phyloP scores from a whole-genome alignment of 2,888 invertebrate genomes.

The Torymus tubicola region DNA sequence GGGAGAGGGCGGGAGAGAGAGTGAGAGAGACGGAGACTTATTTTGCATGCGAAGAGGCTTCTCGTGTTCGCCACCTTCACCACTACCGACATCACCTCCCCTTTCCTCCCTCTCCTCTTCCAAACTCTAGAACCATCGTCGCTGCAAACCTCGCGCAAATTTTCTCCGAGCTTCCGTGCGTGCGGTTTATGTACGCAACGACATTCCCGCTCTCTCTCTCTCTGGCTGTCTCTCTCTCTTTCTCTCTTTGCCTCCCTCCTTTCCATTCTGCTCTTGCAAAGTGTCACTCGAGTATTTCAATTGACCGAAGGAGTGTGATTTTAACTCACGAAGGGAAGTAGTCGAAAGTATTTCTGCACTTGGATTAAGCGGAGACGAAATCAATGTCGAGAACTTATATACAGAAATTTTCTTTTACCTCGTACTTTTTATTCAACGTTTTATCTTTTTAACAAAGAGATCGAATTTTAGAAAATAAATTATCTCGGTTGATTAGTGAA shows the following conservation, averaged over 20 bases:
- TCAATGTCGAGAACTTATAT: slow-evolving; percentile 9
- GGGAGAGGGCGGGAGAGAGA: neutral
- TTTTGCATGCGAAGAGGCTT: slow-evolving; percentile 31
- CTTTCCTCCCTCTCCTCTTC: neutral
- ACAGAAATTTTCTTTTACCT: neutral
- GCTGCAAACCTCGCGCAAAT: slow-evolving; percentile 7
- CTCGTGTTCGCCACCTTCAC: neutral
- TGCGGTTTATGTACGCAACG: neutral
- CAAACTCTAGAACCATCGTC: too few relatives aligned
- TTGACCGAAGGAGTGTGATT: slow-evolving; percentile 30
- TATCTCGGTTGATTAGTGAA: too few relatives aligned
- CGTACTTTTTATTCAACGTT: neutral
- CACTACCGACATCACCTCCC: neutral
- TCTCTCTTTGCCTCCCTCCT: neutral
- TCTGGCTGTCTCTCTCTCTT: neutral
- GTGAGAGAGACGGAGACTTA: slow-evolving; percentile 17
- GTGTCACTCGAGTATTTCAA: slow-evolving; percentile 11
- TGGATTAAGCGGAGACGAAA: slow-evolving; percentile 12
- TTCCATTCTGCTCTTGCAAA: neutral
- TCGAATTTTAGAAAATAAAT: neutral
- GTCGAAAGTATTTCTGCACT: slow-evolving; percentile 7
- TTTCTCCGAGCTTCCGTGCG: slow-evolving; percentile 5
- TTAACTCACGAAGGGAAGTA: neutral
- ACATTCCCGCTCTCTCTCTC: neutral
- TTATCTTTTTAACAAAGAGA: neutral